These are phyloP conservation scores for Venturia canescens DNA, from an alignment of 1,140 invertebrate species.

Conservation along the genomic window DNA sequence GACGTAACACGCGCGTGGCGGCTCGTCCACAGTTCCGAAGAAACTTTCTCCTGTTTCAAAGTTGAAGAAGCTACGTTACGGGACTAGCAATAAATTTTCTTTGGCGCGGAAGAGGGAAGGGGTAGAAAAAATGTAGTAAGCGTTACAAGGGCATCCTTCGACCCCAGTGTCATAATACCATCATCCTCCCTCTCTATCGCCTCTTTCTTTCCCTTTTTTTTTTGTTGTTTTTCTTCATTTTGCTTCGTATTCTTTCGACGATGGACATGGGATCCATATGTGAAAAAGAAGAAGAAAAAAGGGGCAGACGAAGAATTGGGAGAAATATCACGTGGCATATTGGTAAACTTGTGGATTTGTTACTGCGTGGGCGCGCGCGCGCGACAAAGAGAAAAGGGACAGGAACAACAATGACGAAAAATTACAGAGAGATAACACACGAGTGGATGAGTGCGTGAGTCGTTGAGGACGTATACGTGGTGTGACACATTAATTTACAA, in stretches of 20 bases:
- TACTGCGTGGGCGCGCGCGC: neutral
- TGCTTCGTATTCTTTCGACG: neutral
- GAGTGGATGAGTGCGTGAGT: constrained; percentile 40
- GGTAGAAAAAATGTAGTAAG: neutral
- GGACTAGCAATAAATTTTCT: constrained; percentile 42
- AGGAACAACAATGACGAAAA: neutral
- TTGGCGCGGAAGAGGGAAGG: neutral
- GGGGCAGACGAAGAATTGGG: constrained; percentile 47
- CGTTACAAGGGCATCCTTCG: constrained; percentile 8
- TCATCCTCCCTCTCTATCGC: neutral
- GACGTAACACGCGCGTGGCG: neutral
- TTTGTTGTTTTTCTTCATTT: neutral
- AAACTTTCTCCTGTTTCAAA: constrained; percentile 11
- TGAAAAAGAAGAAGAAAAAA: neutral
- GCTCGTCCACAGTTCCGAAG: constrained; percentile 13
- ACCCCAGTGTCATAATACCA: constrained; percentile 5
- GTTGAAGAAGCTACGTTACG: neutral
- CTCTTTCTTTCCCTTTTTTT: constrained; percentile 17
- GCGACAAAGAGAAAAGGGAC: neutral
- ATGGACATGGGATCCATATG: constrained; percentile 15
- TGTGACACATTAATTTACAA: constrained; percentile 69
- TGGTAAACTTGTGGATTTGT: constrained; percentile 66
- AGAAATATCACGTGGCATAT: constrained; percentile 67
- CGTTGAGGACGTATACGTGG: constrained; percentile 2
- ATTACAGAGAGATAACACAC: constrained; percentile 32